Evolutionary conservation across 1,140 invertebrate species (phyloP).

Genomic region (Episyrphus balteatus): DNA sequence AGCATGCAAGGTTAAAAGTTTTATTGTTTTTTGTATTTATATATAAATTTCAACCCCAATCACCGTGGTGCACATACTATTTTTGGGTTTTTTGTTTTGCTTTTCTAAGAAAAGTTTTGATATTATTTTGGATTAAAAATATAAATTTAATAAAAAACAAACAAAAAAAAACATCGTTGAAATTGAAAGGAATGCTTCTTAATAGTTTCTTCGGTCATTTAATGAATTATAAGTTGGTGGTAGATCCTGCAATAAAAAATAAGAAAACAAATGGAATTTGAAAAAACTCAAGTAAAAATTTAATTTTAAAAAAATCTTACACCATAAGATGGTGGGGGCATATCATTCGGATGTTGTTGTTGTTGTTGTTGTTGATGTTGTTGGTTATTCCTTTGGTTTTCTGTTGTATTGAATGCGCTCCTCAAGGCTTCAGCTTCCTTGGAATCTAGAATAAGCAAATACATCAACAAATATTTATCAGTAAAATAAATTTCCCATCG

Average conservation of each 20-base stretch:
- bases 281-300: no score
- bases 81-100: no score
- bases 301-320: slow-evolving; percentile 41
- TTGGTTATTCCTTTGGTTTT: slow-evolving; percentile 21
- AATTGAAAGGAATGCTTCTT: no score
- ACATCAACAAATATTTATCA: not conserved
- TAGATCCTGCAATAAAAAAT: slow-evolving; percentile 49
- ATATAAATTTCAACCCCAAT: no score
- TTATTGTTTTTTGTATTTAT: no score
- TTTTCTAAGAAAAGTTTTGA: no score
- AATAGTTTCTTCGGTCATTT: no score
- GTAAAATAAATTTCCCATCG: not conserved
- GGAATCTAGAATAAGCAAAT: slow-evolving; percentile 47
- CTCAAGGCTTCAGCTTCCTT: slow-evolving; percentile 79
- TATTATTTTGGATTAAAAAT: no score
- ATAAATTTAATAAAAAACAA: no score
- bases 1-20: no score
- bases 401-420: slow-evolving; percentile 62
- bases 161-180: no score
- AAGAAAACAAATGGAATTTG: not conserved
- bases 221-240: slow-evolving; percentile 55
- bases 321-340: slow-evolving; percentile 75
- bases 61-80: no score
- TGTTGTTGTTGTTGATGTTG: slow-evolving; percentile 40
- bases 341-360: slow-evolving; percentile 69